Evolutionary conservation across 2,888 invertebrate genomes (phyloP), one percentile per base, ranked within the genome.

Genomic region (Augochlorella aurata): DNA sequence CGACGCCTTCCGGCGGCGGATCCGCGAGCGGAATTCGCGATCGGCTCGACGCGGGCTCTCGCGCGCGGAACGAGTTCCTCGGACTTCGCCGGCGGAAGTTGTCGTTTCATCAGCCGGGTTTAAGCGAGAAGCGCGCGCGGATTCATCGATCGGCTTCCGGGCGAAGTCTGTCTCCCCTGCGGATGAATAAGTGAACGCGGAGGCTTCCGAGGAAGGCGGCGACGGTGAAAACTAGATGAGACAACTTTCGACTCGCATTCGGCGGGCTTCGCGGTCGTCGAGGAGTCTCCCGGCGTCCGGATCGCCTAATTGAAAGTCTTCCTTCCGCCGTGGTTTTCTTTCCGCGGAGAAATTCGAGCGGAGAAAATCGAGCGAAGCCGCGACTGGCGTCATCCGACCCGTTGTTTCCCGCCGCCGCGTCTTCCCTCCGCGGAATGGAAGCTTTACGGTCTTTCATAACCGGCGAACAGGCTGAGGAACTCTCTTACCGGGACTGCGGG

Each of bases 191-290:
- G 75, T 79, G 81, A 85, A 81, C 74, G 70, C 18, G 21, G 54
- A 21, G 12, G 61, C 61, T 82, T 79, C 80, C 69, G 73, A 77
- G 79, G 61, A 77, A 69, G 29, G 29, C 29, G 29, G 29, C 29
- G 38, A 14, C 74, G 81, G 74, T 85, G 84, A 84, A 85, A 85
- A 81, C 71, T 85, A 81, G 76, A 85, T 84, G 85, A 84, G 77
- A 78, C 74, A 76, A 84, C 79, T 85, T 85, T 84, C 72, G 85
- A 84, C 77, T 77, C 72, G 84, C 81, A 84, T 84, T 81, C 79
- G 16, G 49, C 29, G 16, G 66, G 68, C 44, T 50, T 21, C 29
- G 29, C 47, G 21, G n/a, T 21, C 47, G 47, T 10, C 47, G 47
- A 47, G 2, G 21, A 12, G 54, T 10, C 54, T n/a, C 10, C 3